A percentile compares a stretch with the other conserved stretches of the same genome.
These are phyloP conservation scores for Odontocolon sp. DNA, from an alignment of 2,888 invertebrate species.

Conservation along the genomic window DNA sequence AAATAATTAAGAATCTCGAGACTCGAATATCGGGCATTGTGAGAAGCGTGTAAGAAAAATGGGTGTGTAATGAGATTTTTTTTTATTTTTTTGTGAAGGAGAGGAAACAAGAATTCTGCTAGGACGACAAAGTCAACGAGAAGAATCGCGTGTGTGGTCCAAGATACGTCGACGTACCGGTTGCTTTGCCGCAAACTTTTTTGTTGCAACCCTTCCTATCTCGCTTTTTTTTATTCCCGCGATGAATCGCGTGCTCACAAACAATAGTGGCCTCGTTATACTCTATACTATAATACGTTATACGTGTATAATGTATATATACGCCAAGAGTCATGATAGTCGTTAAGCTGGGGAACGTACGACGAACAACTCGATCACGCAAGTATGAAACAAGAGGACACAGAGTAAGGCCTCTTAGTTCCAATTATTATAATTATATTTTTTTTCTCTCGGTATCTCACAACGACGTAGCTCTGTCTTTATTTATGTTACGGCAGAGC, in stretches of 20 bases:
- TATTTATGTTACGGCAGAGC: too few relatives aligned
- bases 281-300: slow-evolving; percentile 23
- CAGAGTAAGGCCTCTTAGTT: slow-evolving; percentile 19
- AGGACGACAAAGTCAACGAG: slow-evolving; percentile 3
- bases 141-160: slow-evolving; percentile 11
- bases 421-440: slow-evolving; percentile 48
- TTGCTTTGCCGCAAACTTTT: slow-evolving; percentile 16
- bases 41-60: slow-evolving; percentile 1
- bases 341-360: slow-evolving; percentile 39
- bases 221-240: slow-evolving; percentile 13
- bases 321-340: slow-evolving; percentile 36
- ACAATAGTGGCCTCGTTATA: slow-evolving; percentile 53
- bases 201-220: not conserved
- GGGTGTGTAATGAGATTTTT: slow-evolving; percentile 22
- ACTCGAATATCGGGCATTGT: not conserved
- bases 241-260: slow-evolving; percentile 48
- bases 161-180: slow-evolving; percentile 27
- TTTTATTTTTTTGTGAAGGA: slow-evolving; percentile 9
- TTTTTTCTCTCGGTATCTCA: slow-evolving; percentile 1
- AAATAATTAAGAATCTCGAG: slow-evolving; percentile 8
- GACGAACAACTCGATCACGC: slow-evolving; percentile 13
- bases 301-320: too few relatives aligned
- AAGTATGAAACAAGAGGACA: slow-evolving; percentile 3
- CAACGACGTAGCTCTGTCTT: not conserved
- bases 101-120: slow-evolving; percentile 7